Conservation (phyloP, 2,888 invertebrate genomes). For the Palloptera scutellata region DNA sequence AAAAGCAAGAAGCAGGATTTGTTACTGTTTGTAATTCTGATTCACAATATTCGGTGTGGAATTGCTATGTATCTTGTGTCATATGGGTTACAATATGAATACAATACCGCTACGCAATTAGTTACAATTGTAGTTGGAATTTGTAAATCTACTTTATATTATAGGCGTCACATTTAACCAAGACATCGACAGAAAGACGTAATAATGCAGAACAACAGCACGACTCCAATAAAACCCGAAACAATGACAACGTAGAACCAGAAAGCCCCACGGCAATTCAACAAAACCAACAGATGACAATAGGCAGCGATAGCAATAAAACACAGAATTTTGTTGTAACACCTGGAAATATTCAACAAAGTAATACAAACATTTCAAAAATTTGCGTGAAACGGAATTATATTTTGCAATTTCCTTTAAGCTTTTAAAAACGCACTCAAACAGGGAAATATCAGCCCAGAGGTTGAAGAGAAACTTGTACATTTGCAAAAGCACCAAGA, state of each 20-base stretch:
- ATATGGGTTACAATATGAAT: neutral
- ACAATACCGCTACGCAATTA: neutral
- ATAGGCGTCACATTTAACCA: constrained; percentile 31
- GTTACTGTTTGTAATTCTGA: neutral
- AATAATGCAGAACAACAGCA: constrained; percentile 35
- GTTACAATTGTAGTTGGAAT: neutral
- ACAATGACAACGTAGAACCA: constrained; percentile 28
- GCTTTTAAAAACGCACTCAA: constrained; percentile 92
- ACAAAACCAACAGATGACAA: constrained; percentile 13
- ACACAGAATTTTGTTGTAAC: constrained; percentile 79
- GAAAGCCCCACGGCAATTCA: constrained; percentile 20
- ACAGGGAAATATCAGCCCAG: constrained; percentile 89
- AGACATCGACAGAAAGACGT: constrained; percentile 37
- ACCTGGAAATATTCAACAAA: constrained; percentile 93
- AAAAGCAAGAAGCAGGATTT: neutral
- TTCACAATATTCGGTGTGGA: neutral
- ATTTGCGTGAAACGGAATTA: neutral
- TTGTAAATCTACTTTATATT: constrained; percentile 10
- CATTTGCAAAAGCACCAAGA: constrained; percentile 88
- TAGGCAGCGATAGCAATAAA: constrained; percentile 26
- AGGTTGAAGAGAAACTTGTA: constrained; percentile 89
- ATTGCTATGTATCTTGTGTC: neutral
- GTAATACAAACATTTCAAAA: constrained; percentile 66
- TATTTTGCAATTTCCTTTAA: constrained; percentile 60
- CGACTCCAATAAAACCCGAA: constrained; percentile 36